Percentiles rank a stretch among this genome's conserved stretches.
phyloP scores from a whole-genome alignment of 2,113 vertebrate species.

The Mobula hypostoma region DNA sequence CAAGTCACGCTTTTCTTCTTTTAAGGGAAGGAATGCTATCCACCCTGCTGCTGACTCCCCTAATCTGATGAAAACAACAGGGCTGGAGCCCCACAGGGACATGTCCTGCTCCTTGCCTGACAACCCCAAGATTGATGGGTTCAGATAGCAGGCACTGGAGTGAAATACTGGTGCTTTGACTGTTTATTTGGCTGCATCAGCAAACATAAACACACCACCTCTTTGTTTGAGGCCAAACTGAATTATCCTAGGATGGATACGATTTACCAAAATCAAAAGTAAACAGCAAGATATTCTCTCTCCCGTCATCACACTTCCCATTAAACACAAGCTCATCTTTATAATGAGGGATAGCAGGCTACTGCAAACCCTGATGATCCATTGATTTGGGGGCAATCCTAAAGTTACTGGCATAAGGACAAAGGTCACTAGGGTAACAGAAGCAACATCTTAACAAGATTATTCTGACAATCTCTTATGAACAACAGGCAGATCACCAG shows the following conservation, averaged over 20 bases:
- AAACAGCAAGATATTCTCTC: background rate
- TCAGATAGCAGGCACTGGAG: slow-evolving; percentile 40
- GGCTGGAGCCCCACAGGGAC: slow-evolving; percentile 35
- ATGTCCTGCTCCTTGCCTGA: slow-evolving; percentile 39
- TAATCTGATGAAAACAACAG: slow-evolving; percentile 44
- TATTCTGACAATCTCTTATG: slow-evolving; percentile 48
- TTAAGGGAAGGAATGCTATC: slow-evolving; percentile 38
- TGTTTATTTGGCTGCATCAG: slow-evolving; percentile 33
- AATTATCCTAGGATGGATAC: slow-evolving; percentile 26
- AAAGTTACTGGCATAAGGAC: slow-evolving; percentile 53
- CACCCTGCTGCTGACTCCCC: slow-evolving; percentile 38
- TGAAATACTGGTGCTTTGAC: slow-evolving; percentile 42
- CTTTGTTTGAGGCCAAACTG: slow-evolving; percentile 26
- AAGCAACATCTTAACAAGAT: slow-evolving; percentile 56
- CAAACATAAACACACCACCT: slow-evolving; percentile 32
- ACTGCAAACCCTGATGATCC: slow-evolving; percentile 52
- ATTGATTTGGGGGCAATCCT: slow-evolving; percentile 56
- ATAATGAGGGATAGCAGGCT: slow-evolving; percentile 16
- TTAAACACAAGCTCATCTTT: slow-evolving; percentile 48
- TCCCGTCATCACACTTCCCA: slow-evolving; percentile 47
- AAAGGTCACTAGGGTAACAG: slow-evolving; percentile 55
- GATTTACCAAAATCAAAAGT: slow-evolving; percentile 33
- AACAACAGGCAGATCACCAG: slow-evolving; percentile 30
- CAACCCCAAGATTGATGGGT: slow-evolving; percentile 39
- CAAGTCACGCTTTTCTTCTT: slow-evolving; percentile 34